phyloP scores from a whole-genome alignment of 2,888 invertebrate genomes.

The Orgyia antiqua region DNA sequence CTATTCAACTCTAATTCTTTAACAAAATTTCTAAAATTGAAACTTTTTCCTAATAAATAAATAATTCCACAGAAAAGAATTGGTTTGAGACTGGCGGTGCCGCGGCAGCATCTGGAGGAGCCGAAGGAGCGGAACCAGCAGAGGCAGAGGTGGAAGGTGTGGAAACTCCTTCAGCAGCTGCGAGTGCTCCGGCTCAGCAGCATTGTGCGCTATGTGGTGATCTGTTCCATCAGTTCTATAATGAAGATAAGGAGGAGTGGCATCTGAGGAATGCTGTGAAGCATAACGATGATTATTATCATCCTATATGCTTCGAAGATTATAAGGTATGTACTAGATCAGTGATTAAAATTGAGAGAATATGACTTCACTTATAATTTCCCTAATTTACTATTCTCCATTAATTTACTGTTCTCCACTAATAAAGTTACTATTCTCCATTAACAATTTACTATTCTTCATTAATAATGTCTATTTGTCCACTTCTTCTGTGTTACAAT shows the following conservation, averaged over 20 bases:
- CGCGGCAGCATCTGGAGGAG: conserved; percentile 24
- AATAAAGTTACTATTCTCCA: too few species aligned
- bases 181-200: conserved; percentile 81
- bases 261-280: conserved; percentile 90
- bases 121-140: conserved; percentile 40
- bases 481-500: too few species aligned
- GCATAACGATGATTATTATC: conserved; percentile 87
- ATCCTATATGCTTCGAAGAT: conserved; percentile 94
- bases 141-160: conserved; percentile 14
- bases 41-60: too few species aligned
- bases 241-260: conserved; percentile 99
- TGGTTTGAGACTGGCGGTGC: conserved; percentile 87
- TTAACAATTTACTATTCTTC: too few species aligned
- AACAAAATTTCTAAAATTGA: too few species aligned
- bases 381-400: too few species aligned
- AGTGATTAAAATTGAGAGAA: too few species aligned
- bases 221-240: conserved; percentile 95
- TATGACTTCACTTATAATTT: too few species aligned
- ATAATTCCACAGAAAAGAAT: conserved; percentile 82
- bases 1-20: too few species aligned
- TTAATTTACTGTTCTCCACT: too few species aligned
- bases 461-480: too few species aligned
- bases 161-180: conserved; percentile 84
- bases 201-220: conserved; percentile 95
- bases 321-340: conserved; percentile 81